phyloP scores from a whole-genome alignment of 2,113 vertebrate species.

The Sylvilagus bachmani region DNA sequence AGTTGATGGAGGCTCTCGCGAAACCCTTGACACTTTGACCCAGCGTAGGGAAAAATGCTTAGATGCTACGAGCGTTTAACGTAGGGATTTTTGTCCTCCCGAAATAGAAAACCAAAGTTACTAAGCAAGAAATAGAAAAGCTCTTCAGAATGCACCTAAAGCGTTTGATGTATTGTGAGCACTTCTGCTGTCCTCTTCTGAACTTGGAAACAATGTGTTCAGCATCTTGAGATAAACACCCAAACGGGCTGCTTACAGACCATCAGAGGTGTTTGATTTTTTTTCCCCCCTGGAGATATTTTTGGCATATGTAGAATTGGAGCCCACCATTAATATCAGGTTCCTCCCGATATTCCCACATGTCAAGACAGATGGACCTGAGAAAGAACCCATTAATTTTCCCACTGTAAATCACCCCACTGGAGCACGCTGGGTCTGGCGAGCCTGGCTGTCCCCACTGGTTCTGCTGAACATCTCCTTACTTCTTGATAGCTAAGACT shows the following conservation, averaged over 20 bases:
- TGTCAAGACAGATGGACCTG: neutral
- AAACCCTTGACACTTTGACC: slow-evolving; percentile 77
- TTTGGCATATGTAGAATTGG: slow-evolving; percentile 46
- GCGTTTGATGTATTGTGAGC: slow-evolving; percentile 81
- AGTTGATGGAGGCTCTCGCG: slow-evolving; percentile 81
- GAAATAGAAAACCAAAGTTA: slow-evolving; percentile 84
- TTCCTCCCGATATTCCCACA: slow-evolving; percentile 1
- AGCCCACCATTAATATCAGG: neutral
- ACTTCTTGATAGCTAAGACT: no score
- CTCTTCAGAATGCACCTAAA: slow-evolving; percentile 56
- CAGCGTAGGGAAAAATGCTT: slow-evolving; percentile 68
- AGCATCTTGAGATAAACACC: slow-evolving; percentile 80
- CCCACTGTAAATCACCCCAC: neutral
- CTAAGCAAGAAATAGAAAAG: slow-evolving; percentile 75
- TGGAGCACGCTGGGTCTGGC: neutral
- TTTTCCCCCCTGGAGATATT: slow-evolving; percentile 34
- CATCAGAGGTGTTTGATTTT: slow-evolving; percentile 72
- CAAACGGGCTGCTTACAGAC: slow-evolving; percentile 81
- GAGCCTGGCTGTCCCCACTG: neutral
- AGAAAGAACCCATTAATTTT: neutral
- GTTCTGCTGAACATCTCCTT: neutral
- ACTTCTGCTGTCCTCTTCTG: slow-evolving; percentile 57
- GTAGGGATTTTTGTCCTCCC: slow-evolving; percentile 66
- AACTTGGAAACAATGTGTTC: slow-evolving; percentile 72
- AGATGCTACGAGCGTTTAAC: slow-evolving; percentile 52